Percentiles rank a stretch among this genome's conserved stretches.
Conservation (phyloP, 2,113 vertebrate species). For the Bambusicola thoracicus region DNA sequence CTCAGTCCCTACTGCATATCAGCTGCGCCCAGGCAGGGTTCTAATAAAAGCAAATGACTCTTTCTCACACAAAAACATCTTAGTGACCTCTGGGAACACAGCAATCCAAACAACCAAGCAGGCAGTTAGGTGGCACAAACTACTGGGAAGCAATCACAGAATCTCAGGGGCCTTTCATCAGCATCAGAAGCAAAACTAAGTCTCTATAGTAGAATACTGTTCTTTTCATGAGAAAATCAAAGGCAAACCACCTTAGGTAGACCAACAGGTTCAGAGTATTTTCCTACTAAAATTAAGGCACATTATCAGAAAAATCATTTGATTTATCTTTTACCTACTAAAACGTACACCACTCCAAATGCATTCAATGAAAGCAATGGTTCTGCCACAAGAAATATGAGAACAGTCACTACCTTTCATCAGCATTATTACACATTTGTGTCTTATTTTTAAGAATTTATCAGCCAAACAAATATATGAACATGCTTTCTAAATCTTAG, state of each 20-base stretch:
- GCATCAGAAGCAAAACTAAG: not conserved
- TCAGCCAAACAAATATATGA: not conserved
- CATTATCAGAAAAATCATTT: not conserved
- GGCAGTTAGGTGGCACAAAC: slow-evolving; percentile 65
- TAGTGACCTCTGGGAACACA: slow-evolving; percentile 71
- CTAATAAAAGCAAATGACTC: slow-evolving; percentile 78
- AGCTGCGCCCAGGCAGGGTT: slow-evolving; percentile 68
- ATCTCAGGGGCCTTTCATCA: not conserved
- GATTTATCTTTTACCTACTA: not conserved
- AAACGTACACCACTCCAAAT: not conserved
- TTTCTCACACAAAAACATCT: slow-evolving; percentile 65
- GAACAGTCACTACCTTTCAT: not conserved
- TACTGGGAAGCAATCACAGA: not conserved
- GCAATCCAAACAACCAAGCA: slow-evolving; percentile 62
- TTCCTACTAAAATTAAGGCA: not conserved
- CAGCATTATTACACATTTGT: not conserved
- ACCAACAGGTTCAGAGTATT: not conserved
- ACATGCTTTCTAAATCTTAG: not conserved
- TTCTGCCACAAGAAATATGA: not conserved
- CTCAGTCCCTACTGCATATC: slow-evolving; percentile 62
- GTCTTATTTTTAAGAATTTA: not conserved
- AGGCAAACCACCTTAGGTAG: not conserved
- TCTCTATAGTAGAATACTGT: not conserved
- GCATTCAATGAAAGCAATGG: not conserved
- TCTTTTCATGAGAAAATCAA: not conserved